Conservation (phyloP, 2,888 invertebrate genomes). For the Poecilobothrus nobilitatus region DNA sequence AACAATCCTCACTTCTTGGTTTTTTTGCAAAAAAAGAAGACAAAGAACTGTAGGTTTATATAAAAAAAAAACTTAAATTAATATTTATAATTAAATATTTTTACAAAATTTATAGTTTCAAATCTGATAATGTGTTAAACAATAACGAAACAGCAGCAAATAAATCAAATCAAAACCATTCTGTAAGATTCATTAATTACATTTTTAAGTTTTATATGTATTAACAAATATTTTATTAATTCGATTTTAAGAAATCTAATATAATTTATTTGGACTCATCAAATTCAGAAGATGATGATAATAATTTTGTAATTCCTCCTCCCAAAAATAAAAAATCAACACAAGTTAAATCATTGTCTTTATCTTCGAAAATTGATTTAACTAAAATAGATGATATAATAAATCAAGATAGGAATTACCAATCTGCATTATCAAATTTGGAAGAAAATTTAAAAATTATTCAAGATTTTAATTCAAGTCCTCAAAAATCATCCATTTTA, state of each 20-base stretch:
- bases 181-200: not conserved
- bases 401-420: slow-evolving; percentile 30
- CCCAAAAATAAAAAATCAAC: not conserved
- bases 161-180: not conserved
- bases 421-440: slow-evolving; percentile 28
- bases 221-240: not conserved
- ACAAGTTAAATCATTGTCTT: not conserved
- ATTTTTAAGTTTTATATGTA: not conserved
- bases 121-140: too few species aligned
- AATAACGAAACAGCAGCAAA: not conserved
- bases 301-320: not conserved
- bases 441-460: slow-evolving; percentile 3
- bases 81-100: too few species aligned
- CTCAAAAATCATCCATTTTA: not conserved
- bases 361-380: not conserved
- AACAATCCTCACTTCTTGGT: not conserved
- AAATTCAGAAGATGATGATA: not conserved
- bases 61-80: too few species aligned
- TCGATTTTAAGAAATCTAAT: not conserved
- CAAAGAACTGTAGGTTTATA: not conserved
- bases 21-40: not conserved
- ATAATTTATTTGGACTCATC: slow-evolving; percentile 4
- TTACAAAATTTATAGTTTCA: too few species aligned
- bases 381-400: slow-evolving; percentile 29
- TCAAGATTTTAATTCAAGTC: not conserved